Base-by-base conservation (phyloP, 2,113 vertebrate genomes). In the Plecotus auritus region DNA sequence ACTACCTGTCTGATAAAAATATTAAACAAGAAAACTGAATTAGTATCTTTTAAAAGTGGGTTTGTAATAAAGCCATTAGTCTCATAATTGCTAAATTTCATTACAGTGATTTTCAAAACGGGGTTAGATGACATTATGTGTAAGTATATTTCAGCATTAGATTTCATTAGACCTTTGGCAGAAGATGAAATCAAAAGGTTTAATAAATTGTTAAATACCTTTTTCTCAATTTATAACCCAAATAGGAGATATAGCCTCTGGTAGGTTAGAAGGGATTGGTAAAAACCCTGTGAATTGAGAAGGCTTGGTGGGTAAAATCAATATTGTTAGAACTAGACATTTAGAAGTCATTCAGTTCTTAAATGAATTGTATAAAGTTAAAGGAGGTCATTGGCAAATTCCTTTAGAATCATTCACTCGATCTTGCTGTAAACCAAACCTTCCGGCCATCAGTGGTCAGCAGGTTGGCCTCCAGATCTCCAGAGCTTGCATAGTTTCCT, bases 31-130 rank as follows among this genome's bases (percentile, higher is more conserved):
- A 74, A 94, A 93, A 70, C 4, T 13, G 22, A 90, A 85, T 72
- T 35, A 47, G 23, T 45, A 14, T 78, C 92, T 78, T 86, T 70
- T 1, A 30, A 70, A 64, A 74, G 40, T 73, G 49, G 20, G 5
- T 87, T 84, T 94, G 37, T 94, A 14, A 88, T 49, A 77, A 90
- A 85, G 22, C 17, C 49, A 67, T 76, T 67, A 54, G 66, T 87
- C 14, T 77, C 37, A 9, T 47, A 54, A 87, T 56, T 74, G 28
- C 72, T 90, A 69, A 87, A 64, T 90, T 91, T 17, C 17, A 88
- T 26, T 85, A 7, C 13, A 70, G 32, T 88, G 45, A 51, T 93
- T 90, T 94, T 73, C 40, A 95, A 86, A 96, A 64, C 59, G 54
- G 67, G 81, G 11, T 73, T 67, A 85, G 90, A 85, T 94, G 90